Evolutionary conservation across 30 jellyfish, hydroid and myxozoan species (phyloP).

Genomic region (Calvadosia cruxmelitensis): DNA sequence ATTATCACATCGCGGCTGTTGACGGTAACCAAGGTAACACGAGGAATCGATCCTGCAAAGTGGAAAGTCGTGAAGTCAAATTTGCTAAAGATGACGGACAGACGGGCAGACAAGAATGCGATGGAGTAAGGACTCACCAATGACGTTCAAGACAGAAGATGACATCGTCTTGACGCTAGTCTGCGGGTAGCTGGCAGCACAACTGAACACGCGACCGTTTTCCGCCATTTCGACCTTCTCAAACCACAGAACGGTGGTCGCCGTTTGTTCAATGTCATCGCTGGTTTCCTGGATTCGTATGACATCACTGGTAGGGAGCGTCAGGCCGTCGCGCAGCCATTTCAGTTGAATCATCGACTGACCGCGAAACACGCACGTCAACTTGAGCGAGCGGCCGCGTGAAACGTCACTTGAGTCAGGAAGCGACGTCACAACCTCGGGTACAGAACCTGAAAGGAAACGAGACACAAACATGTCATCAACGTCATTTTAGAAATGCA

Average conservation of each 20-base stretch:
- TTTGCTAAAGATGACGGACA: background rate
- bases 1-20: conserved; percentile 16
- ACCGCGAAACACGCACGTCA: conserved; percentile 71
- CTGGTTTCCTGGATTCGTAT: conserved; percentile 36
- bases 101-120: too few species aligned
- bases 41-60: conserved; percentile 45
- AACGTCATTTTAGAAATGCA: background rate
- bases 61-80: background rate
- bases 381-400: conserved; percentile 70
- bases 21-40: conserved; percentile 13
- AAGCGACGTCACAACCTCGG: conserved; percentile 41
- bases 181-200: conserved; percentile 83
- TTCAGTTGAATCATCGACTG: conserved; percentile 67
- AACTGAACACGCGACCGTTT: conserved; percentile 65
- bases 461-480: background rate
- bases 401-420: conserved; percentile 15
- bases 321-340: conserved; percentile 64
- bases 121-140: too few species aligned
- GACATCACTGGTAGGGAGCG: conserved; percentile 50
- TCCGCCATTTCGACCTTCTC: conserved; percentile 56
- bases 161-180: conserved; percentile 51
- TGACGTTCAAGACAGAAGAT: conserved; percentile 52
- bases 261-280: background rate
- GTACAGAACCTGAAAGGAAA: conserved; percentile 56
- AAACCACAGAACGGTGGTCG: conserved; percentile 35